Evolutionary conservation across 2,113 vertebrate genomes (phyloP).

Genomic region (Scalopus aquaticus): DNA sequence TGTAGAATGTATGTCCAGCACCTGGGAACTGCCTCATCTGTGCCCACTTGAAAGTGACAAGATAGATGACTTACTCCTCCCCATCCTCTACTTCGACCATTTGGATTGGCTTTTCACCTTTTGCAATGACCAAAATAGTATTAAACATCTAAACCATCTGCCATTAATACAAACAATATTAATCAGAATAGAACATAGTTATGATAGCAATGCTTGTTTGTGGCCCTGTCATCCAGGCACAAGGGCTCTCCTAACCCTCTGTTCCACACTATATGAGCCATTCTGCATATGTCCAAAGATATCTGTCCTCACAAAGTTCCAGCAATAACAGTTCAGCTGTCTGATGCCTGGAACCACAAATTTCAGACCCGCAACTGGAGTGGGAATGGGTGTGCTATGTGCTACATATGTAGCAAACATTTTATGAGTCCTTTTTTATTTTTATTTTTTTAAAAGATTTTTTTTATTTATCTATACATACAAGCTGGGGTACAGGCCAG

Average conservation of each 20-base stretch:
- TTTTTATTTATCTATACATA: no score
- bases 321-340: not conserved
- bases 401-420: not conserved
- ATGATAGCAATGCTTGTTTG: not conserved
- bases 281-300: not conserved
- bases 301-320: not conserved
- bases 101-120: not conserved
- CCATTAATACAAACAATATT: not conserved
- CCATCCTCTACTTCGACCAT: not conserved
- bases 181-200: not conserved
- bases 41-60: not conserved
- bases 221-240: not conserved
- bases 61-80: not conserved
- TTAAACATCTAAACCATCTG: not conserved
- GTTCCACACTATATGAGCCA: not conserved
- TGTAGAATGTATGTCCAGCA: not conserved
- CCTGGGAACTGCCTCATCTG: not conserved
- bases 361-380: not conserved
- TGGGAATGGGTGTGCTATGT: fast-evolving
- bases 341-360: not conserved
- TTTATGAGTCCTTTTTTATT: not conserved
- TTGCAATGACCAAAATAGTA: not conserved
- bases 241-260: not conserved
- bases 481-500: no score
- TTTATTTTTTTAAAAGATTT: not conserved